Evolutionary conservation across 2,113 vertebrate genomes (phyloP), one percentile per base, ranked within the genome.

Genomic region (Mionectes macconnelli): DNA sequence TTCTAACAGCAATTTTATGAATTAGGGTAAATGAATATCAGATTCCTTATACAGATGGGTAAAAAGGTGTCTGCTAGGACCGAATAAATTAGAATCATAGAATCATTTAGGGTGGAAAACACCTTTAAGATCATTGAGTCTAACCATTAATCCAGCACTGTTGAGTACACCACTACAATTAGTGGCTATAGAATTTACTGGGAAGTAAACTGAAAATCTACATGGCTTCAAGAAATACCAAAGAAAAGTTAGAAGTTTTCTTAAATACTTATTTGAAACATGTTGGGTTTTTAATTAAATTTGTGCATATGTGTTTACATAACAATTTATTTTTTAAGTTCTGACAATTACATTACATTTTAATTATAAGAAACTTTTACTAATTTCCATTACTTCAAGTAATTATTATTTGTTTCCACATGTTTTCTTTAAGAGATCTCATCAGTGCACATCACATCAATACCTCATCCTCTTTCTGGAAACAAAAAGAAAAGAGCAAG

Each of bases 201-300:
- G 35, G 24, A 74, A 67, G 31, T 18, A 84, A 89, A 91, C 37
- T n/a, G 50, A 74, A 86, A 27, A 55, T 52, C 13, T 72, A 42
- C 12, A 35, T 40, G 30, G 12, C 8, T 59, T 87, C 39, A 81
- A 28, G 33, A 67, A 95, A 75, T 3, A 16, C 19, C 39, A n/a
- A 73, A 53, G 55, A 75, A 76, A 88, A 69, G 22, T n/a, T 37
- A 62, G 31, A 69, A 53, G 27, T 16, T 62, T 4, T 42, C 75
- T 20, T 33, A 30, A 92, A 47, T 22, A 85, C 37, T 35, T 92
- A 3, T 80, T 79, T 66, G 49, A 76, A 83, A 86, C 1, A 33
- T 0, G 0, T 13, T 53, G n/a, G 3, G 0, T 3, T 69, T 85
- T 72, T 67, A 28, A 44, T 53, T 60, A 60, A 40, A 60, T 73